phyloP scores from a whole-genome alignment of 2,888 invertebrate genomes.

The Andrena bucephala region DNA sequence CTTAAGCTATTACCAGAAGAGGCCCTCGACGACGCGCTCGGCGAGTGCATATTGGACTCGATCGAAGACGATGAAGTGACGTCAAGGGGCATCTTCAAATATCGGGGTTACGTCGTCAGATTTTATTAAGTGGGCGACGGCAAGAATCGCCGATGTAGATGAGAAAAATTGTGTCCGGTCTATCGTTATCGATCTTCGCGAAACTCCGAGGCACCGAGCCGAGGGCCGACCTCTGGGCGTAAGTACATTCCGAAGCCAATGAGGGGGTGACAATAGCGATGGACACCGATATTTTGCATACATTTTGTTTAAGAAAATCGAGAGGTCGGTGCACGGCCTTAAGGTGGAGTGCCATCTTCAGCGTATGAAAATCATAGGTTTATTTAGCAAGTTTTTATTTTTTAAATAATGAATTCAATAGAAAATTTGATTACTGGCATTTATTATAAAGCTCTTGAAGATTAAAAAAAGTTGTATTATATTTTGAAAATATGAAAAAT shows the following conservation, averaged over 20 bases:
- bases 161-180: conserved; percentile 16
- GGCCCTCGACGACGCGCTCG: conserved; percentile 20
- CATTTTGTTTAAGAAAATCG: not conserved
- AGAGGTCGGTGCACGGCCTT: not conserved
- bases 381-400: too few species aligned
- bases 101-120: conserved; percentile 47
- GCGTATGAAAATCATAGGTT: too few species aligned
- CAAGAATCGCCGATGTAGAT: conserved; percentile 3
- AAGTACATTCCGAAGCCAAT: too few species aligned
- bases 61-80: conserved; percentile 51
- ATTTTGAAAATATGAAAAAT: too few species aligned
- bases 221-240: not conserved
- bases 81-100: conserved; percentile 43
- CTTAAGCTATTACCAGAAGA: conserved; percentile 16
- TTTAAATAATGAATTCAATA: too few species aligned
- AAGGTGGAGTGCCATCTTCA: too few species aligned
- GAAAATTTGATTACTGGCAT: too few species aligned
- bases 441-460: too few species aligned
- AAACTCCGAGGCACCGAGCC: not conserved
- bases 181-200: not conserved
- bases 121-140: conserved; percentile 35
- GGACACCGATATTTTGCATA: not conserved
- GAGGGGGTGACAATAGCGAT: not conserved
- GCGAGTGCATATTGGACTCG: conserved; percentile 39
- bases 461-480: too few species aligned